Evolutionary conservation across 2,797 vertebrate species (phyloP).

Genomic region (Melanotaenia parkinsoni): DNA sequence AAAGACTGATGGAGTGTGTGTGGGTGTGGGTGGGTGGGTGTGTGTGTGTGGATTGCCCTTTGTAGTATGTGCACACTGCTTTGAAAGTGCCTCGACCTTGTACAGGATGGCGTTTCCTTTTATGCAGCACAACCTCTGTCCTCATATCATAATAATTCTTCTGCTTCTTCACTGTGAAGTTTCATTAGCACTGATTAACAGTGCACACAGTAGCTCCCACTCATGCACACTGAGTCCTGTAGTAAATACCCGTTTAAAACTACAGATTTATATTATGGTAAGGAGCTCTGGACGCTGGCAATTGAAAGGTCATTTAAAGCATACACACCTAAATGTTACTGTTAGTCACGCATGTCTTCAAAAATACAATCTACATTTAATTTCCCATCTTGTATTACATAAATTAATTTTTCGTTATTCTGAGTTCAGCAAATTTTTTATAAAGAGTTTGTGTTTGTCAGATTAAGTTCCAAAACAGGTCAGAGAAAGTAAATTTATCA

Average conservation of each 20-base stretch:
- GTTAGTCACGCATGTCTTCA: slow-evolving; percentile 37
- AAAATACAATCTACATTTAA: slow-evolving; percentile 13
- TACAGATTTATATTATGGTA: slow-evolving; percentile 10
- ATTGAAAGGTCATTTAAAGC: slow-evolving; percentile 61
- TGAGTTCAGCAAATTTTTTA: slow-evolving; percentile 26
- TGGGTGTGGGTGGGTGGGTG: slow-evolving; percentile 20
- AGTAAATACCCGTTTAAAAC: slow-evolving; percentile 30
- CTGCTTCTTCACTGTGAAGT: slow-evolving; percentile 69
- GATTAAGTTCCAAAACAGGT: slow-evolving; percentile 4
- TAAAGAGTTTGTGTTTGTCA: slow-evolving; percentile 41
- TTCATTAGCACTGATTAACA: slow-evolving; percentile 32
- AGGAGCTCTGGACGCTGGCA: slow-evolving; percentile 45
- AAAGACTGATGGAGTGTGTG: slow-evolving; percentile 43
- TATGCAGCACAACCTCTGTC: slow-evolving; percentile 50
- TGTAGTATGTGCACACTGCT: slow-evolving; percentile 71
- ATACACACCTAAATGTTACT: slow-evolving; percentile 34
- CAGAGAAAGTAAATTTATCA: slow-evolving; percentile 9
- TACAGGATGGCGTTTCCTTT: slow-evolving; percentile 60
- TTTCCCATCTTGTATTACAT: slow-evolving; percentile 28
- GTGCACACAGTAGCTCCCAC: slow-evolving; percentile 30
- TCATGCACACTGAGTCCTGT: slow-evolving; percentile 24
- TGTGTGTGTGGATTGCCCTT: slow-evolving; percentile 53
- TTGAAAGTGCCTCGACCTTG: slow-evolving; percentile 83
- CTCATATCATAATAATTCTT: slow-evolving; percentile 43
- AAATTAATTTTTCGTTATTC: slow-evolving; percentile 18